Evolutionary conservation across 2,113 vertebrate species (phyloP).

Genomic region (Marmota monax): DNA sequence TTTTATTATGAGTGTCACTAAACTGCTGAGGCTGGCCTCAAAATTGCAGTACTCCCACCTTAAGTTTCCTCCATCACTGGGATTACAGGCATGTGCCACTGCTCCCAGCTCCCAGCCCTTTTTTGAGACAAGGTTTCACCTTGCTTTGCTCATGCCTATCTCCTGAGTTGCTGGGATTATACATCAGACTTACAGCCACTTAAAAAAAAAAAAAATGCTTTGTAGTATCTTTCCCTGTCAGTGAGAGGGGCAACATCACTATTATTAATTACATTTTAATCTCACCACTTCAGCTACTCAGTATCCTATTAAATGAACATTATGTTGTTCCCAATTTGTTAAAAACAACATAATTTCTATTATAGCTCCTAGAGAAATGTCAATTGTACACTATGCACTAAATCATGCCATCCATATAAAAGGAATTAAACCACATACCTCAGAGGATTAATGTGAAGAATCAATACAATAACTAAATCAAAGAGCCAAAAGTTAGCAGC

Average conservation of each 20-base stretch:
- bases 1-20: no score
- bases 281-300: not conserved
- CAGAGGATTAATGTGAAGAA: not conserved
- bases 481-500: no score
- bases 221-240: not conserved
- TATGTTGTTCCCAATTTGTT: not conserved
- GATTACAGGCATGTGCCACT: no score
- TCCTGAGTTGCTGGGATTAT: no score
- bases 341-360: not conserved
- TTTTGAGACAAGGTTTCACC: no score
- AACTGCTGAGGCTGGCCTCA: no score
- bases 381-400: not conserved
- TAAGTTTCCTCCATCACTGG: no score
- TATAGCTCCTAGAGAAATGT: not conserved
- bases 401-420: not conserved
- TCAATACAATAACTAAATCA: not conserved
- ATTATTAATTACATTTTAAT: not conserved
- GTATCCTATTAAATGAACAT: not conserved
- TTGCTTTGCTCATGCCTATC: no score
- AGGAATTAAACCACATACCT: not conserved
- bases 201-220: no score
- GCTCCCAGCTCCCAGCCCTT: no score
- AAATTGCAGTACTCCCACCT: no score
- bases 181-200: no score
- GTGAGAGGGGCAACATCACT: not conserved